These are phyloP conservation scores for Drymodes brunneopygia DNA, from an alignment of 2,113 vertebrate species.

Conservation along the genomic window DNA sequence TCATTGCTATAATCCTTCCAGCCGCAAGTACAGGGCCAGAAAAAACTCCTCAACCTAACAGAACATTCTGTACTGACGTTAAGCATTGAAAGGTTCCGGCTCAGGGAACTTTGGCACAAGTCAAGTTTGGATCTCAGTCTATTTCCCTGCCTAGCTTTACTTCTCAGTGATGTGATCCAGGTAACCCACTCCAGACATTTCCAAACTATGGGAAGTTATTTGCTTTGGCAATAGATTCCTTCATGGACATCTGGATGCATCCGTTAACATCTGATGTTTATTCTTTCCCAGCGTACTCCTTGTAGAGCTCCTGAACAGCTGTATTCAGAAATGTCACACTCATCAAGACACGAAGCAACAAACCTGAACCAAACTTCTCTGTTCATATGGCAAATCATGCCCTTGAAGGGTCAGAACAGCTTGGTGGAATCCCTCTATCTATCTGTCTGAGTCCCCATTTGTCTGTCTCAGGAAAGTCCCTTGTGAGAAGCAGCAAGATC, in stretches of 20 bases:
- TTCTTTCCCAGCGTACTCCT: neutral
- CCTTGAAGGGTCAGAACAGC: neutral
- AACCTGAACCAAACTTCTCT: neutral
- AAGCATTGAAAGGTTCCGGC: neutral
- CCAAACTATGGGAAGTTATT: neutral
- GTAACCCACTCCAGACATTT: neutral
- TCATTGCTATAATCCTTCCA: neutral
- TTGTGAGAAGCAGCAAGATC: neutral
- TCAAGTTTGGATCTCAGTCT: neutral
- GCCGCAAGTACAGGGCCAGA: neutral
- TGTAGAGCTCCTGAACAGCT: neutral
- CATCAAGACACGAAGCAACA: neutral
- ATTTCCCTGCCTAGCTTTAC: neutral
- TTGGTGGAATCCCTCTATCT: neutral
- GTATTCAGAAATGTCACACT: neutral
- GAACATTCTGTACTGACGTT: neutral
- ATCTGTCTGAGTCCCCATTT: neutral
- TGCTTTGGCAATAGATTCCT: neutral
- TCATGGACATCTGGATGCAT: neutral
- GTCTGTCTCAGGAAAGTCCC: neutral
- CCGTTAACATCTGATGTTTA: neutral
- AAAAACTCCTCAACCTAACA: neutral
- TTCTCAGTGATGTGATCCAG: neutral
- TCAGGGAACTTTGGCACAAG: neutral
- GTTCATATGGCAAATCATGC: neutral